These are phyloP conservation scores for Nesoenas mayeri DNA, from an alignment of 2,113 vertebrate genomes.

Conservation along the genomic window DNA sequence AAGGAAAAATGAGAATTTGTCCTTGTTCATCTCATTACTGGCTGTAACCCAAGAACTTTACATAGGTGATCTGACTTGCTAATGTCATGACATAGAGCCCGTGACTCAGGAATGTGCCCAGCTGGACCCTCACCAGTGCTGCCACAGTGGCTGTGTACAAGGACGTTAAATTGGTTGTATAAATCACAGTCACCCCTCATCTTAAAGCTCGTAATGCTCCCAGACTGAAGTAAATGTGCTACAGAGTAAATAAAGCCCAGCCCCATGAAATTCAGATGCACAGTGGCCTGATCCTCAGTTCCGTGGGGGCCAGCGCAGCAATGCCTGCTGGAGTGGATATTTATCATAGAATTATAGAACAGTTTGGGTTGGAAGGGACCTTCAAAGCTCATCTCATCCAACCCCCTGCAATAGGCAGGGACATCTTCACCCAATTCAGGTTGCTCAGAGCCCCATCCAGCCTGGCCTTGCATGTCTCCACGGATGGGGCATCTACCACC, in stretches of 20 bases:
- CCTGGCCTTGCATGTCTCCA: no score
- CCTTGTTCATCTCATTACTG: neutral
- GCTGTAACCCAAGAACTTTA: neutral
- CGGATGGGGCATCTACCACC: no score
- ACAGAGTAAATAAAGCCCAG: neutral
- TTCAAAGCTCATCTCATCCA: no score
- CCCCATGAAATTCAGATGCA: neutral
- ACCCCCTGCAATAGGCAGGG: no score
- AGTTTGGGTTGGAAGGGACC: no score
- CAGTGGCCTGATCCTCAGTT: neutral
- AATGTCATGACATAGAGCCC: neutral
- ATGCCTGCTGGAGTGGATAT: neutral
- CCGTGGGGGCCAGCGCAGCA: fast-evolving
- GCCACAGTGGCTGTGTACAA: neutral
- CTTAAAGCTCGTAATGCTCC: neutral
- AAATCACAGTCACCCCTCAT: neutral
- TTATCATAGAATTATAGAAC: neutral
- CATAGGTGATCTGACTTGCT: neutral
- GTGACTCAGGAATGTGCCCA: neutral
- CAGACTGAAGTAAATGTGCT: neutral
- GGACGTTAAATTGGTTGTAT: neutral
- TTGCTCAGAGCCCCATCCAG: no score
- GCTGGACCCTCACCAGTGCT: neutral
- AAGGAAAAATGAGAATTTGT: neutral
- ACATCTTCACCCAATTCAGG: no score